phyloP scores from a whole-genome alignment of 2,113 vertebrate genomes.

The Pluvialis apricaria region DNA sequence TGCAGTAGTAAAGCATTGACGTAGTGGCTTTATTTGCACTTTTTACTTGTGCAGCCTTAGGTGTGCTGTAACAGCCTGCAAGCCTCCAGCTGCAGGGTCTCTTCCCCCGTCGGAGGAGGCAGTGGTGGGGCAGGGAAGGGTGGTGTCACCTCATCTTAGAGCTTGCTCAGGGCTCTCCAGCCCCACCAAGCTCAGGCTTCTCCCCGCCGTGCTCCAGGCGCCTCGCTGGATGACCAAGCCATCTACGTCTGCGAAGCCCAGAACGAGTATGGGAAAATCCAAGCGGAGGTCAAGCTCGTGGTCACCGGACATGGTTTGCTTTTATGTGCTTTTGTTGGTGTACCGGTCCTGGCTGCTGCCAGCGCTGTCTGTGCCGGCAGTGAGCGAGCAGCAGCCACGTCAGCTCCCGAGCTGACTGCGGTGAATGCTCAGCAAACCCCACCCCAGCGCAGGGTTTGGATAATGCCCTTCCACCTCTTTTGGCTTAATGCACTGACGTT shows the following conservation, averaged over 20 bases:
- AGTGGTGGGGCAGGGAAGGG: neutral
- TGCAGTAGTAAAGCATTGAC: neutral
- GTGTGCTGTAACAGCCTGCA: neutral
- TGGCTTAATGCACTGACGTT: neutral
- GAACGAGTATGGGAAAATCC: conserved; percentile 84
- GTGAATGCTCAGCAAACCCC: neutral
- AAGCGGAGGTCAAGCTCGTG: conserved; percentile 72
- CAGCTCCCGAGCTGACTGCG: rapidly evolving
- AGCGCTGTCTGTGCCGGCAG: rapidly evolving
- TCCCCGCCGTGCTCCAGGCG: conserved; percentile 56
- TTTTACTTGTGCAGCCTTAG: neutral
- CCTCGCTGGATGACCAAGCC: conserved; percentile 81
- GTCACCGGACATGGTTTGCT: conserved; percentile 83
- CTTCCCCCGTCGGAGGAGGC: rapidly evolving
- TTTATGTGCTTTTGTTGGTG: neutral
- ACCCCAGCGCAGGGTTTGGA: neutral
- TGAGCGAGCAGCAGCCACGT: neutral
- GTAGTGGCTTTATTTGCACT: neutral
- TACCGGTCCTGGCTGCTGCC: rapidly evolving
- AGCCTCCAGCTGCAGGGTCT: neutral
- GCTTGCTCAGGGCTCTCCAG: rapidly evolving
- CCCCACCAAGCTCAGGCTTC: neutral
- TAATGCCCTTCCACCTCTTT: neutral
- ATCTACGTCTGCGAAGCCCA: conserved; percentile 85
- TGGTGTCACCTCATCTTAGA: neutral